Percentiles rank a stretch among this genome's conserved stretches.
phyloP scores from a whole-genome alignment of 2,113 vertebrate genomes.

The Gambusia holbrooki region DNA sequence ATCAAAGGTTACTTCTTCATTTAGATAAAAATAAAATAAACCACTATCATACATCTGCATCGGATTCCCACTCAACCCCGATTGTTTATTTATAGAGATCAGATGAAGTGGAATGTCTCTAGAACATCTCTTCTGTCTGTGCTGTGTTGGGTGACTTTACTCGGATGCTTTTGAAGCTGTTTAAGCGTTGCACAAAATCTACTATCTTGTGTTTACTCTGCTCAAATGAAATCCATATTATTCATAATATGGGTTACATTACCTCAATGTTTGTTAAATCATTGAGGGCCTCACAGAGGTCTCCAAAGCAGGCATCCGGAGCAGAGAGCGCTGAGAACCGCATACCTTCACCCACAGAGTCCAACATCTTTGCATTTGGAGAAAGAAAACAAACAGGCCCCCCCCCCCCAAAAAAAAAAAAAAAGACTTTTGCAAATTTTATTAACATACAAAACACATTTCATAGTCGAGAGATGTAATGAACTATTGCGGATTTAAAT shows the following conservation, averaged over 20 bases:
- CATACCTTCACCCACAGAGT: constrained; percentile 7
- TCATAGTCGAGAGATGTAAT: background rate
- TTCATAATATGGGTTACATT: background rate
- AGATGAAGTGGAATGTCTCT: too few species aligned
- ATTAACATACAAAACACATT: background rate
- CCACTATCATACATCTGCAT: background rate
- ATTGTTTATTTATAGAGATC: background rate
- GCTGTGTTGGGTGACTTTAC: background rate
- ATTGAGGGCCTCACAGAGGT: constrained; percentile 3
- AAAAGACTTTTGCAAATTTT: constrained; percentile 26
- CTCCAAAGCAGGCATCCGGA: constrained; percentile 15
- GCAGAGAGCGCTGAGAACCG: constrained; percentile 29
- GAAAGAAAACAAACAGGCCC: background rate
- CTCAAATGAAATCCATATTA: background rate
- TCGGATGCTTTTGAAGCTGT: background rate
- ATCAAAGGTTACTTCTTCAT: constrained; percentile 32
- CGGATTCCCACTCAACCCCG: too few species aligned
- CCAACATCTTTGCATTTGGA: background rate
- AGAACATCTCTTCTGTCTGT: background rate
- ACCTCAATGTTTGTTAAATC: background rate
- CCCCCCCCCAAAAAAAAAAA: too few species aligned
- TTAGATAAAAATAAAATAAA: background rate
- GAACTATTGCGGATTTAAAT: background rate
- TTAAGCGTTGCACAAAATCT: background rate
- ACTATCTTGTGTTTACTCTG: background rate